Base-by-base conservation (phyloP, 1,140 invertebrate genomes). In the Lepidotrigona ventralis region DNA sequence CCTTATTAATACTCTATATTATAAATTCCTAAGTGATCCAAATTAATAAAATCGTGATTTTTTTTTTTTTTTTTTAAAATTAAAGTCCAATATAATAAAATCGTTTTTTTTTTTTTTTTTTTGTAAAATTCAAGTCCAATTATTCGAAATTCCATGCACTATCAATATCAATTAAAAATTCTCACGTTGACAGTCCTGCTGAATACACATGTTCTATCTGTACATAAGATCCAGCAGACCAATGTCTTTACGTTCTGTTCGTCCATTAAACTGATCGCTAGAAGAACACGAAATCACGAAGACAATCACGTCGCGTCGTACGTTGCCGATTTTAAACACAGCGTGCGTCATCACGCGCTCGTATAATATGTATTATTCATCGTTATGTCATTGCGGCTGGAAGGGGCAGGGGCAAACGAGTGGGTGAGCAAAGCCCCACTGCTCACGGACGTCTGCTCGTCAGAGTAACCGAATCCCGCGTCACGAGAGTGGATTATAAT, bases 401-500 rank as follows among this genome's bases (percentile, higher is more conserved):
- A 8, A 0, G 39, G 6, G 6, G 39, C 6, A 46, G 71, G 58
- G 79, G 76, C 71, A 75, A 73, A 66, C 66, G 81, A 76, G 46
- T 56, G 64, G 74, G 58, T 60, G 81, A 77, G 74, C 75, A 83
- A 83, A 82, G 79, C 72, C 75, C 76, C 73, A n/a, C 58, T 33
- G 33, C 75, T 88, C 71, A 88, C 79, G 75, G 76, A 76, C 64
- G 79, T 74, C 83, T 80, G 73, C 86, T 88, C 85, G 85, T 86
- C 79, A 81, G 83, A 81, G 77, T 84, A 88, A 89, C 84, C 87
- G 86, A 89, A 88, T 89, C 88, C 81, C 88, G 64, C 79, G 87
- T 88, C 75, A 86, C 84, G 81, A 81, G 88, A 86, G 87, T 89
- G 84, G 88, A 89, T 89, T 89, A 89, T 89, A 89, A 89, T 89